Evolutionary conservation across 2,888 invertebrate genomes (phyloP).

Genomic region (Pristionchus maxplancki): DNA sequence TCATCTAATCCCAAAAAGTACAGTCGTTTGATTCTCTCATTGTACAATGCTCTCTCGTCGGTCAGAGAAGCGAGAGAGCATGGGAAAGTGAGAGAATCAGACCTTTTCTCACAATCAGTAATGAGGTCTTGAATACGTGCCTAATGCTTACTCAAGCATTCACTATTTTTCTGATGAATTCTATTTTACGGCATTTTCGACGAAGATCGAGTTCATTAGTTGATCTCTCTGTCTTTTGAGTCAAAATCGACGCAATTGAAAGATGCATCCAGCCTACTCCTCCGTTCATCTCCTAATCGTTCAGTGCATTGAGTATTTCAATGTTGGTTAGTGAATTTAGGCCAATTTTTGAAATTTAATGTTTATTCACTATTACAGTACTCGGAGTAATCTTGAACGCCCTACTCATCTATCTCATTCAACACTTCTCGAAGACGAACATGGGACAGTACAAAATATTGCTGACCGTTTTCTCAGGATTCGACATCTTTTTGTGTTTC

Average conservation of each 20-base stretch:
- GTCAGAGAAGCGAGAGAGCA: too few species aligned
- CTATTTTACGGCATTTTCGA: not conserved
- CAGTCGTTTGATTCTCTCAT: too few species aligned
- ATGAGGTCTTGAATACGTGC: not conserved
- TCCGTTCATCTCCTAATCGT: not conserved
- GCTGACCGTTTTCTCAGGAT: not conserved
- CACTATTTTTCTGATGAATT: not conserved
- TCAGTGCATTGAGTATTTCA: not conserved
- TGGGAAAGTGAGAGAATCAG: too few species aligned
- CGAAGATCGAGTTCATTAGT: not conserved
- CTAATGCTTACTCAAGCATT: not conserved
- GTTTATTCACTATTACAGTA: not conserved
- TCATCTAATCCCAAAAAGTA: not conserved
- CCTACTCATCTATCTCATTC: not conserved
- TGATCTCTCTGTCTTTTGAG: too few species aligned
- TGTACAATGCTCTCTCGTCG: not conserved
- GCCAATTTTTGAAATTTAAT: not conserved
- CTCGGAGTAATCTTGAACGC: not conserved
- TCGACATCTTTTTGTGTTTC: not conserved
- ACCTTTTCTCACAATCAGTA: too few species aligned
- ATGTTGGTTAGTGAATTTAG: not conserved
- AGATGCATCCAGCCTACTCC: not conserved
- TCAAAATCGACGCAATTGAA: too few species aligned
- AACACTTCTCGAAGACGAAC: not conserved
- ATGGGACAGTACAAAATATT: not conserved